These are phyloP conservation scores for Euzetes globulus DNA, from an alignment of 2,888 invertebrate species.

Conservation along the genomic window DNA sequence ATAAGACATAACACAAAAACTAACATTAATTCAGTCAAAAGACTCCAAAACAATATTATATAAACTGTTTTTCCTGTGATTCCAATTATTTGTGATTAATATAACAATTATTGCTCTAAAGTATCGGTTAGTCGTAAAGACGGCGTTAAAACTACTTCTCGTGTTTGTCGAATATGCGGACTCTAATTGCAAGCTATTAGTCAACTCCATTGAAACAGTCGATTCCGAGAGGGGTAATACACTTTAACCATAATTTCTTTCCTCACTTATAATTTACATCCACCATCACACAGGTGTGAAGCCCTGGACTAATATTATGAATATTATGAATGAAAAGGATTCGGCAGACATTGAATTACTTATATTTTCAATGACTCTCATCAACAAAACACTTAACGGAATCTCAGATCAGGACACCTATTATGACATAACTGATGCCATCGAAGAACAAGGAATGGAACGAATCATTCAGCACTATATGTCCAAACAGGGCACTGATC, in stretches of 20 bases:
- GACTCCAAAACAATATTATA: neutral
- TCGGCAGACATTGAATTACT: constrained; percentile 92
- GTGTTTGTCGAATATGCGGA: constrained; percentile 98
- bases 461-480: constrained; percentile 76
- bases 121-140: constrained; percentile 94
- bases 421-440: constrained; percentile 90
- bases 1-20: neutral
- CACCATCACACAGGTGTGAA: constrained; percentile 50
- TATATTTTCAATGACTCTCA: constrained; percentile 89
- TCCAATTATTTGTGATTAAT: constrained; percentile 5
- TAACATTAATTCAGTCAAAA: neutral
- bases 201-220: constrained; percentile 77
- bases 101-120: constrained; percentile 42
- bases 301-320: constrained; percentile 72
- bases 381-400: constrained; percentile 89
- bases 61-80: constrained; percentile 2
- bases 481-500: constrained; percentile 83
- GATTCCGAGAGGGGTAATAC: constrained; percentile 59
- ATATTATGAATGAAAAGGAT: constrained; percentile 83
- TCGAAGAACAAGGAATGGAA: constrained; percentile 90
- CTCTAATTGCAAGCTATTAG: constrained; percentile 79
- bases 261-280: too few relatives aligned
- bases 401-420: constrained; percentile 91
- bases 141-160: constrained; percentile 86
- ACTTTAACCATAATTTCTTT: neutral